Conservation (phyloP, 2,797 vertebrate species). For the Epinephelus awoara region DNA sequence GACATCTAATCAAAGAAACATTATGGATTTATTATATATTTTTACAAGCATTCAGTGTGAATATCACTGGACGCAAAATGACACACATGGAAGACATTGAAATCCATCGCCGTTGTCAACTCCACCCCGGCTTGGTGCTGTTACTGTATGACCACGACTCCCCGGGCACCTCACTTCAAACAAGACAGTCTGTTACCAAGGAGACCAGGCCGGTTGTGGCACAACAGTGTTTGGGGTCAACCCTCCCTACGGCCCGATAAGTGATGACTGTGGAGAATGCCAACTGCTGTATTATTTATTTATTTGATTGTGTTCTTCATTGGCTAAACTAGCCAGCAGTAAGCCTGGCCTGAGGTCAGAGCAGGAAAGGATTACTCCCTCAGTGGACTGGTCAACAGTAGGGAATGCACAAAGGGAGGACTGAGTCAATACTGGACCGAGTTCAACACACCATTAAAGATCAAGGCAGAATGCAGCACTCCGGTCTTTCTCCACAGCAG, state of each 20-base stretch:
- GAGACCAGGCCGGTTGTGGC: constrained; percentile 81
- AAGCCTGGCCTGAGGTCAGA: constrained; percentile 82
- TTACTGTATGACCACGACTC: constrained; percentile 76
- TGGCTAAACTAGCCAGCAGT: constrained; percentile 80
- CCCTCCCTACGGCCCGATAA: constrained; percentile 82
- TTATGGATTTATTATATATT: constrained; percentile 62
- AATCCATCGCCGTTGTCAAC: constrained; percentile 63
- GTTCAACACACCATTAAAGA: constrained; percentile 77
- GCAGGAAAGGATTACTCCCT: constrained; percentile 81
- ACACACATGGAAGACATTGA: constrained; percentile 51
- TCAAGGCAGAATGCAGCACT: constrained; percentile 68
- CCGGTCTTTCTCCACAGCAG: constrained; percentile 48
- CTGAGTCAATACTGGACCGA: constrained; percentile 77
- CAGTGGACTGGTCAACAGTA: constrained; percentile 78
- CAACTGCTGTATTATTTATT: constrained; percentile 82
- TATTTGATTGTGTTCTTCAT: constrained; percentile 82
- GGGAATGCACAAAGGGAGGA: constrained; percentile 74
- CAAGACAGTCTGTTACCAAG: constrained; percentile 86
- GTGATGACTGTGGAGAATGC: constrained; percentile 86
- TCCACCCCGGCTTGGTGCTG: constrained; percentile 44
- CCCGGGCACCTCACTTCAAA: constrained; percentile 81
- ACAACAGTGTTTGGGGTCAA: constrained; percentile 83
- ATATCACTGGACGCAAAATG: constrained; percentile 38
- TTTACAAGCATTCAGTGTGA: constrained; percentile 41
- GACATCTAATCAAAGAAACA: constrained; percentile 74